Percentiles rank a stretch among this genome's conserved stretches.
Evolutionary conservation across 2,113 vertebrate species (phyloP).

Genomic region (Ascaphus truei): DNA sequence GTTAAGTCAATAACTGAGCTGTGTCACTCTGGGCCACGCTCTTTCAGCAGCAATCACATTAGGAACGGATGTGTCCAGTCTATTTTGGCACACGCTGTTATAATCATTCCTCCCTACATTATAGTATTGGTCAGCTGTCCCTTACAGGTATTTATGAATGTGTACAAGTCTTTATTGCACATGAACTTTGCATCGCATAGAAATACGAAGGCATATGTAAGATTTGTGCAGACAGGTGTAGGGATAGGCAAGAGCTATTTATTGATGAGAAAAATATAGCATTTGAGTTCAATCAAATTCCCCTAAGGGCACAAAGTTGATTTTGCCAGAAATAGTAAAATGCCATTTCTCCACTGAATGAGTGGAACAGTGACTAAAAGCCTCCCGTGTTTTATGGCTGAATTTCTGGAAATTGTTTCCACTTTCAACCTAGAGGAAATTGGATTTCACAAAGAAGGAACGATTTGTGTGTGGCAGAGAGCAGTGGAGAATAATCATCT

Average conservation of each 20-base stretch:
- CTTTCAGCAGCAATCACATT: too few relatives aligned
- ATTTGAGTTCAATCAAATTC: constrained; percentile 38
- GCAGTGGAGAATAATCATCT: constrained; percentile 44
- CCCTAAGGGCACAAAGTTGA: constrained; percentile 36
- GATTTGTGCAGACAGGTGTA: neutral
- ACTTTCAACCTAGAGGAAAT: constrained; percentile 50
- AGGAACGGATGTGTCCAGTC: too few relatives aligned
- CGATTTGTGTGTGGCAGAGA: constrained; percentile 50
- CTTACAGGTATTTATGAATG: too few relatives aligned
- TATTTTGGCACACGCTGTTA: too few relatives aligned
- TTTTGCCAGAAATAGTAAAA: constrained; percentile 43
- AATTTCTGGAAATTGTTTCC: constrained; percentile 49
- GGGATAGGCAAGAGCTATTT: neutral
- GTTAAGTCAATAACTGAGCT: too few relatives aligned
- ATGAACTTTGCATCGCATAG: neutral
- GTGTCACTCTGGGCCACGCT: too few relatives aligned
- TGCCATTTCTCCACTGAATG: constrained; percentile 34
- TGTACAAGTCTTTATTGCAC: too few relatives aligned
- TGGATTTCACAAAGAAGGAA: constrained; percentile 50
- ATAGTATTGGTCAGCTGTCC: too few relatives aligned
- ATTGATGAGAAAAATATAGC: neutral
- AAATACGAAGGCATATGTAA: neutral
- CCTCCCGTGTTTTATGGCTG: constrained; percentile 44
- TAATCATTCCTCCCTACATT: too few relatives aligned
- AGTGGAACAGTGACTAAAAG: constrained; percentile 41